A percentile compares a stretch with the other conserved stretches of the same genome.
phyloP scores from a whole-genome alignment of 2,888 invertebrate genomes.

The Patella caerulea region DNA sequence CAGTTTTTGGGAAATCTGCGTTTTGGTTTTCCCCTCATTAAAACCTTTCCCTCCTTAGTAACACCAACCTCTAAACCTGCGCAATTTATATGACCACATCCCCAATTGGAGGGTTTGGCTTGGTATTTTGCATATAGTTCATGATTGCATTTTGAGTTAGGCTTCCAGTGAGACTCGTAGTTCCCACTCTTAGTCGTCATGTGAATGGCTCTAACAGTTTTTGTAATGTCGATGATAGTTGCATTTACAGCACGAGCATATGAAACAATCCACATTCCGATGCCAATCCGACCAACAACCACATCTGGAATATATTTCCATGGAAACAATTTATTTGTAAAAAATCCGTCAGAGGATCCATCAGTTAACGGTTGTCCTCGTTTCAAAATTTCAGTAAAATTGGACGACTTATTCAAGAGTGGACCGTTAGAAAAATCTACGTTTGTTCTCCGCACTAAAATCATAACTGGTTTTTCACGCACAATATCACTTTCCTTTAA shows the following conservation, averaged over 20 bases:
- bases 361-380: conserved; percentile 6
- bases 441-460: conserved; percentile 13
- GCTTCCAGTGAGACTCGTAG: conserved; percentile 15
- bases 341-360: conserved; percentile 14
- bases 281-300: conserved; percentile 6
- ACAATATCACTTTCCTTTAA: not conserved
- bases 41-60: not conserved
- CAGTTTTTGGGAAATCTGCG: not conserved
- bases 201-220: conserved; percentile 14
- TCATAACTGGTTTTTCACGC: conserved; percentile 2
- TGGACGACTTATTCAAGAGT: not conserved
- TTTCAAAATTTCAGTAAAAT: not conserved
- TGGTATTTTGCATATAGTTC: not conserved
- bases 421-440: conserved; percentile 14
- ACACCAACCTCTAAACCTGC: not conserved
- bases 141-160: conserved; percentile 13
- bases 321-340: conserved; percentile 15
- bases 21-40: not conserved
- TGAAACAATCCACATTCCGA: conserved; percentile 15
- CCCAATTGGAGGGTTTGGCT: conserved; percentile 5
- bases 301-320: conserved; percentile 17
- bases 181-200: conserved; percentile 14
- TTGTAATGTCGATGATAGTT: conserved; percentile 16
- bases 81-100: conserved; percentile 12
- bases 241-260: conserved; percentile 17